phyloP scores from a whole-genome alignment of 2,797 vertebrate species.

The Spheniscus humboldti region DNA sequence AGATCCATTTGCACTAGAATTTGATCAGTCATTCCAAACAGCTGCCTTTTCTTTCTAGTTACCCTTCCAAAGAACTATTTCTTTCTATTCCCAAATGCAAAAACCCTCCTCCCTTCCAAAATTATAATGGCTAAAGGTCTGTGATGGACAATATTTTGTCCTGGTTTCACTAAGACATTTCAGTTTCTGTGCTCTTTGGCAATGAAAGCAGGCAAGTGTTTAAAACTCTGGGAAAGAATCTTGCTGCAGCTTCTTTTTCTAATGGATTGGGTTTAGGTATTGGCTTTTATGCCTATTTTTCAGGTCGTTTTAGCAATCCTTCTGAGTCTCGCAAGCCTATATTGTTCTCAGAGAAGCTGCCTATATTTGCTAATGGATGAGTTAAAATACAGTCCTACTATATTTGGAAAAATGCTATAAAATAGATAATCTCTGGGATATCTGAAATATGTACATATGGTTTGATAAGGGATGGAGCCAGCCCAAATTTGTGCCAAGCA shows the following conservation, averaged over 20 bases:
- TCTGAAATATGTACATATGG: rapidly evolving
- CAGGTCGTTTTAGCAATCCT: not conserved
- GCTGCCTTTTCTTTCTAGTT: not conserved
- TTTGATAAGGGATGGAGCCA: not conserved
- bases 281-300: not conserved
- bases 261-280: not conserved
- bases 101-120: not conserved
- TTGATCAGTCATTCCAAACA: not conserved
- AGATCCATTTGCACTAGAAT: not conserved
- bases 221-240: not conserved
- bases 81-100: not conserved
- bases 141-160: not conserved
- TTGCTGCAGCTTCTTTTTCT: not conserved
- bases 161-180: not conserved
- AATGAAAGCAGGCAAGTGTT: not conserved
- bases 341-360: not conserved
- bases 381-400: not conserved
- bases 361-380: not conserved
- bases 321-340: not conserved
- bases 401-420: not conserved
- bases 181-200: not conserved
- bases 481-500: not conserved
- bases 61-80: not conserved
- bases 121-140: not conserved
- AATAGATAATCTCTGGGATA: not conserved